Percentiles rank a stretch among this genome's conserved stretches.
Evolutionary conservation across 2,113 vertebrate genomes (phyloP).

Genomic region (Procapra przewalskii): DNA sequence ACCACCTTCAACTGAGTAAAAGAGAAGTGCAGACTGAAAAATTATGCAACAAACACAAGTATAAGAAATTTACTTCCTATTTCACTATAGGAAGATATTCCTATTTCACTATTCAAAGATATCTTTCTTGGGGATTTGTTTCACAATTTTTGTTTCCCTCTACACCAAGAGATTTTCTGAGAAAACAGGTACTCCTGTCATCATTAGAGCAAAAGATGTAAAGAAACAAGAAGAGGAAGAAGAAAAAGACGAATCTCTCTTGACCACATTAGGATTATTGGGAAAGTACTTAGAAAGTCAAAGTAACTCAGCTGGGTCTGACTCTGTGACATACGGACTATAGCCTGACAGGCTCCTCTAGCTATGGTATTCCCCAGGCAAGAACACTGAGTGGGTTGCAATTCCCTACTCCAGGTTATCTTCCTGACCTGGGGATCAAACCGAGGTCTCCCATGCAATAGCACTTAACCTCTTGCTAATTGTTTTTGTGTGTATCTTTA

Average conservation of each 20-base stretch:
- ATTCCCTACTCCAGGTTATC: not conserved
- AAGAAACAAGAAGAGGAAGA: conserved; percentile 88
- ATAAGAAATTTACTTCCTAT: not conserved
- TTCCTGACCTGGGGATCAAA: not conserved
- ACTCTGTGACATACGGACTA: not conserved
- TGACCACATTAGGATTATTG: conserved; percentile 91
- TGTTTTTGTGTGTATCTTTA: conserved; percentile 92
- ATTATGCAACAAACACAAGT: conserved; percentile 11
- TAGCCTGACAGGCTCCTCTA: not conserved
- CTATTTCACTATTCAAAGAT: not conserved
- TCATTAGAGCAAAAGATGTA: conserved; percentile 87
- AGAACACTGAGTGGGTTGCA: not conserved
- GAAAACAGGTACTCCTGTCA: conserved; percentile 90
- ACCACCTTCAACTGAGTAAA: not conserved
- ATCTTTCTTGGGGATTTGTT: conserved; percentile 49
- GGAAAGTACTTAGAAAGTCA: conserved; percentile 82
- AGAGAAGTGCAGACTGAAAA: not conserved
- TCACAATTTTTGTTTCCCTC: conserved; percentile 73
- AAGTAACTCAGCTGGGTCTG: not conserved
- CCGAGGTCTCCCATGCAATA: conserved; percentile 50
- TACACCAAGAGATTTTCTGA: conserved; percentile 83
- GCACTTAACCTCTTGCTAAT: conserved; percentile 92
- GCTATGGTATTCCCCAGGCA: not conserved
- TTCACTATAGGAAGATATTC: not conserved
- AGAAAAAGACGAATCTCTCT: conserved; percentile 91